Base-by-base conservation (phyloP, 2,113 vertebrate genomes). In the Castor canadensis region DNA sequence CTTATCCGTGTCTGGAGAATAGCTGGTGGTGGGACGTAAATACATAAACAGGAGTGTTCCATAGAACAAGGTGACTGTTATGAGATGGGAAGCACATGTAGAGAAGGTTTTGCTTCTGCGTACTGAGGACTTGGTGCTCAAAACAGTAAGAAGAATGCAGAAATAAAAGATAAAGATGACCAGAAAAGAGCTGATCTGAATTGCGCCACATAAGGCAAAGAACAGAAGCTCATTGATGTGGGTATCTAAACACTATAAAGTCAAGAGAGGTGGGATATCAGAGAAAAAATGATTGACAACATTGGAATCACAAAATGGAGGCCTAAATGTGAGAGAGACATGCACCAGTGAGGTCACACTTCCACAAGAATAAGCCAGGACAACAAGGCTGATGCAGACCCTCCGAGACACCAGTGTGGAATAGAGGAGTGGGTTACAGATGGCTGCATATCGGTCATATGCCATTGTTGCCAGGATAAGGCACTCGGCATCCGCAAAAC, bases 71-170 rank as follows among this genome's bases (percentile, higher is more conserved):
- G 75, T 43, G 3, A 98, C 97, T 0, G 92, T 97, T 0, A 72
- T 20, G 56, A 98, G 83, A 54, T 98, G 98, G 62, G 97, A 98
- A 10, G 87, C 32, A n/a, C 98, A 98, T 0, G 96, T 98, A 8
- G 69, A 97, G 71, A 98, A 97, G 0, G 97, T 84, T 95, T 98
- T 96, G 38, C 84, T 89, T 58, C 92, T 95, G 10, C 93, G 58
- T 0, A 45, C 87, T 4, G 84, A 76, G 1, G 75, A 95, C 0
- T 12, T 97, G 45, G 96, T 80, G 58, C 3, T 45, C 72, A 96
- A 28, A n/a, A 96, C 20, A 26, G 96, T 80, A 40, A 81, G 26
- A 35, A 97, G 75, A n/a, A 98, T 94, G 28, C 58, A 90, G 54
- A 60, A 1, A 1, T 97, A 96, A 5, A 97, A 98, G 69, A 87